Evolutionary conservation across 2,888 invertebrate species (phyloP).

Genomic region (Neria commutata): DNA sequence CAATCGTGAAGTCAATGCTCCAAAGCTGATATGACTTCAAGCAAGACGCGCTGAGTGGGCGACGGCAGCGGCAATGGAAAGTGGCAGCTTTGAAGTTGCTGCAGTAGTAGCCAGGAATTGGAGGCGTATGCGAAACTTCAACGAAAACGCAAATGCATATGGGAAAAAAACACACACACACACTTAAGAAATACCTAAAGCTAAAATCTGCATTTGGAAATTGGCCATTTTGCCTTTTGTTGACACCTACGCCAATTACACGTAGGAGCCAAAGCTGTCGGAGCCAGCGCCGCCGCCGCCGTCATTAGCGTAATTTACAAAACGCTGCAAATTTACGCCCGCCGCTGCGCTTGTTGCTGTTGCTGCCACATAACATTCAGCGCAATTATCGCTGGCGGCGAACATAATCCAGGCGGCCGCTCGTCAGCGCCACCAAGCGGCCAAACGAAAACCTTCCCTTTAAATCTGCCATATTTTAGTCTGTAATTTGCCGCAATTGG

Average conservation of each 20-base stretch:
- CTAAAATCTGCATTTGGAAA: constrained; percentile 55
- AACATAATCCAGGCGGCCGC: constrained; percentile 35
- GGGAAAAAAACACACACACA: background rate
- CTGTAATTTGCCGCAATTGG: constrained; percentile 40
- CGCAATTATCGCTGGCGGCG: constrained; percentile 2
- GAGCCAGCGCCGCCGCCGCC: background rate
- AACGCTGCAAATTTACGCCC: too few relatives aligned
- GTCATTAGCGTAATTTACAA: background rate
- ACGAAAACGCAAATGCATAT: background rate
- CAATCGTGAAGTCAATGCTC: constrained; percentile 50
- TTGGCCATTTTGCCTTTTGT: constrained; percentile 41
- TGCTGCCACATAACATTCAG: background rate
- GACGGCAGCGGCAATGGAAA: background rate
- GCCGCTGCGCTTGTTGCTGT: background rate
- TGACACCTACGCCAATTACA: constrained; percentile 36
- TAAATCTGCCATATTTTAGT: constrained; percentile 51
- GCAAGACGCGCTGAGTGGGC: too few relatives aligned
- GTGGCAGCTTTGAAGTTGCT: background rate
- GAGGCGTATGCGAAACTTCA: background rate
- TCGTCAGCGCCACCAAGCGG: constrained; percentile 2
- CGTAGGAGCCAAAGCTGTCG: background rate
- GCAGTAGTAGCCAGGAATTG: background rate
- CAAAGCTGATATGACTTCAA: too few relatives aligned
- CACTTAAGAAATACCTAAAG: too few relatives aligned
- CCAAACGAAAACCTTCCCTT: constrained; percentile 21